Evolutionary conservation across 2,113 vertebrate genomes (phyloP), one percentile per base, ranked within the genome.

Genomic region (Cygnus buccinator): DNA sequence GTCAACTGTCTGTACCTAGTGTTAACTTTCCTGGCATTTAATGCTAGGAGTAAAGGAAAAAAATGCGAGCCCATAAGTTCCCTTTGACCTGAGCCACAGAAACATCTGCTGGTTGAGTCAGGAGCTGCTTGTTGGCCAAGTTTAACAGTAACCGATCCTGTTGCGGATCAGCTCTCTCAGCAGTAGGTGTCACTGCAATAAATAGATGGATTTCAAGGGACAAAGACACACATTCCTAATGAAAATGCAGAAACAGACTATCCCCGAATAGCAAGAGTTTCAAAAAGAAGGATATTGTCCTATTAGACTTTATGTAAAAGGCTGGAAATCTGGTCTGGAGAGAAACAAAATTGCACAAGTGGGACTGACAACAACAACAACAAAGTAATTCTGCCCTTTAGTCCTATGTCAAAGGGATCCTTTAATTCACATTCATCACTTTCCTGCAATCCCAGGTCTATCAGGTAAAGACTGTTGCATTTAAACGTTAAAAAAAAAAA

Each of bases 91-190:
- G 76, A 95, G 93, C 83, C 82, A 92, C 91, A 89, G 94, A 95
- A 97, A 96, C 94, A 95, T 95, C 94, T 97, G 95, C 94, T 95
- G 93, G 83, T 93, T 95, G 96, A 97, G 95, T 96, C 81, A 86
- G 13, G 26, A 96, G 71, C 94, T 85, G 89, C 75, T 83, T 90
- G 90, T 91, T 93, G 88, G 96, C 97, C 91, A 97, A 94, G 90
- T 95, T 95, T 87, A 96, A 95, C 96, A 96, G 97, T 62, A 94
- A 82, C 84, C 33, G 73, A 93, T 92, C 96, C 96, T 97, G 97
- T 75, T 91, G 96, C 94, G 97, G 97, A 97, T 97, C 95, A 94
- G 94, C 95, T 97, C 91, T 94, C 94, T 96, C 96, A 97, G 97
- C 93, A 92, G 90, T 97, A 96, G 96, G 96, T 96, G 93, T 96